Percentiles rank a stretch among this genome's conserved stretches.
These are phyloP conservation scores for Centropyge bicolor DNA, from an alignment of 2,797 vertebrate genomes.

Conservation along the genomic window DNA sequence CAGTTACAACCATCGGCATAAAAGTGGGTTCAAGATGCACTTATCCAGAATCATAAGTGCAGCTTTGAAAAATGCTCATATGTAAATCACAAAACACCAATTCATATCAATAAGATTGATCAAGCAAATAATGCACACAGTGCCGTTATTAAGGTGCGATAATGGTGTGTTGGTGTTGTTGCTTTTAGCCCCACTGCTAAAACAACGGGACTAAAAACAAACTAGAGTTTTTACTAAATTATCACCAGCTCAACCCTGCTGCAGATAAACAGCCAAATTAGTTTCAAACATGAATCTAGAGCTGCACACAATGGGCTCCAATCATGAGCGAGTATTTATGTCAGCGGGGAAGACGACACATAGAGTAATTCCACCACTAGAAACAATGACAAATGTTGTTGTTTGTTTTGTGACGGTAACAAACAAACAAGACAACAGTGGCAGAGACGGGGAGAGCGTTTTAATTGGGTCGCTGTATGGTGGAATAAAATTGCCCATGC, in stretches of 20 bases:
- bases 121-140: neutral
- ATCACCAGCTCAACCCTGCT: conserved; percentile 2
- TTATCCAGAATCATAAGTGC: neutral
- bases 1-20: neutral
- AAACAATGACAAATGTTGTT: conserved; percentile 15
- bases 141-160: neutral
- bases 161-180: accelerated
- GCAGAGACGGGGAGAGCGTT: neutral
- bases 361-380: neutral
- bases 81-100: neutral
- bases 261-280: conserved; percentile 36
- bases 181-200: neutral
- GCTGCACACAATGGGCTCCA: conserved; percentile 23
- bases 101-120: neutral
- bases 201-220: neutral
- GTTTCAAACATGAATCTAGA: conserved; percentile 13
- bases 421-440: neutral
- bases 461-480: conserved; percentile 27
- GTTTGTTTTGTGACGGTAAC: conserved; percentile 14
- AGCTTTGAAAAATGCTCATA: neutral
- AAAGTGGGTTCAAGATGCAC: neutral
- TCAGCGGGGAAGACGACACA: conserved; percentile 23
- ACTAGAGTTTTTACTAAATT: neutral
- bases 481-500: conserved; percentile 21
- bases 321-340: conserved; percentile 42